Conservation (phyloP, 1,140 invertebrate genomes). For the Ceratoteleas bidentatus region DNA sequence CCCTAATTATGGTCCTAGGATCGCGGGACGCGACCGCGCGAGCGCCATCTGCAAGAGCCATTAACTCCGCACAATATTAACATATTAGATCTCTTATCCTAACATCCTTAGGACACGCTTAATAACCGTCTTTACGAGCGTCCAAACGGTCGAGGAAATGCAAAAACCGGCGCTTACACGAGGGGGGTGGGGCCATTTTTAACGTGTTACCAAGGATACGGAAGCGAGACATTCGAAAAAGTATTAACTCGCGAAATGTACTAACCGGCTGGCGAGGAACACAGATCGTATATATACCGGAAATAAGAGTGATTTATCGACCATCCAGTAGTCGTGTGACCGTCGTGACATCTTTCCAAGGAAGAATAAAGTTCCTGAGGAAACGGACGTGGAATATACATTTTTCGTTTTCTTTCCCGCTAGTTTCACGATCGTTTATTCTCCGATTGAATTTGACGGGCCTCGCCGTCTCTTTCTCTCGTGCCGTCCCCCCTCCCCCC, state of each 20-base stretch:
- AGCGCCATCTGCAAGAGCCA: conserved; percentile 28
- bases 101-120: conserved; percentile 52
- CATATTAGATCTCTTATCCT: conserved; percentile 33
- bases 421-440: conserved; percentile 66
- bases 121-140: conserved; percentile 64
- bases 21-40: conserved; percentile 22
- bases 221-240: conserved; percentile 60
- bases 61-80: conserved; percentile 48
- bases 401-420: conserved; percentile 65
- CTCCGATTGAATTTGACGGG: conserved; percentile 63
- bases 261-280: conserved; percentile 57
- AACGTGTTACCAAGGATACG: conserved; percentile 47
- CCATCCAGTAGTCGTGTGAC: conserved; percentile 65
- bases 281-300: conserved; percentile 56
- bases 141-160: conserved; percentile 55
- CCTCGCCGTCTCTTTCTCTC: conserved; percentile 23
- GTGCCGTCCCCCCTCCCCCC: neutral
- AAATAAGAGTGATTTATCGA: conserved; percentile 71
- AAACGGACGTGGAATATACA: conserved; percentile 64
- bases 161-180: conserved; percentile 14
- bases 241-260: conserved; percentile 66
- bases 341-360: conserved; percentile 66
- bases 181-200: conserved; percentile 44
- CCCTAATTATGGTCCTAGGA: conserved; percentile 10
- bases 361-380: conserved; percentile 64